Conservation (phyloP, 2,797 vertebrate species). For the Ambastaia sidthimunki region DNA sequence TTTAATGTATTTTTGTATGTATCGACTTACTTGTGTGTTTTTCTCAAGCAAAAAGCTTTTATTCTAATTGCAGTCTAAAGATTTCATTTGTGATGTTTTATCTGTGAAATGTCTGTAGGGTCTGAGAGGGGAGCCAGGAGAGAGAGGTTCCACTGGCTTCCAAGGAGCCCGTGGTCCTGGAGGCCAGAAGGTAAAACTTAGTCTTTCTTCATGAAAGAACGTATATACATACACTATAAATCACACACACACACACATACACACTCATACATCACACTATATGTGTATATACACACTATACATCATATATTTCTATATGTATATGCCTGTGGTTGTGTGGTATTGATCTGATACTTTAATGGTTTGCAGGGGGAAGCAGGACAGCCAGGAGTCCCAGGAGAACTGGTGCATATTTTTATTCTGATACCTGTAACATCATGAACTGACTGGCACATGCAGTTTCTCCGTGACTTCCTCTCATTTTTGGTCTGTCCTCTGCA, state of each 20-base stretch:
- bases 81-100: neutral
- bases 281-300: neutral
- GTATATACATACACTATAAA: neutral
- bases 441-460: neutral
- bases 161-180: constrained; percentile 87
- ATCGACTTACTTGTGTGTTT: neutral
- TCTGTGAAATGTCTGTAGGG: constrained; percentile 76
- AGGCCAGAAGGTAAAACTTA: constrained; percentile 85
- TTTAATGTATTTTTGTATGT: too few relatives aligned
- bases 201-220: neutral
- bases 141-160: constrained; percentile 86
- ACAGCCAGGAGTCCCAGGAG: constrained; percentile 84
- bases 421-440: neutral
- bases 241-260: too few relatives aligned
- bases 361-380: constrained; percentile 88
- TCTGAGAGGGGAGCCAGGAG: constrained; percentile 86
- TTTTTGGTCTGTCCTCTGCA: constrained; percentile 61
- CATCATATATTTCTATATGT: neutral
- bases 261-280: too few relatives aligned
- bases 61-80: neutral
- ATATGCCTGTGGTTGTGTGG: neutral
- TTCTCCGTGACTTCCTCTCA: constrained; percentile 6
- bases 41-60: neutral
- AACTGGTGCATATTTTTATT: constrained; percentile 76
- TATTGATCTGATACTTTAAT: constrained; percentile 47